A percentile compares a stretch with the other conserved stretches of the same genome.
These are phyloP conservation scores for Hormiphora californensis DNA, from an alignment of 37 sponge, comb jelly and placozoan genomes.

Conservation along the genomic window DNA sequence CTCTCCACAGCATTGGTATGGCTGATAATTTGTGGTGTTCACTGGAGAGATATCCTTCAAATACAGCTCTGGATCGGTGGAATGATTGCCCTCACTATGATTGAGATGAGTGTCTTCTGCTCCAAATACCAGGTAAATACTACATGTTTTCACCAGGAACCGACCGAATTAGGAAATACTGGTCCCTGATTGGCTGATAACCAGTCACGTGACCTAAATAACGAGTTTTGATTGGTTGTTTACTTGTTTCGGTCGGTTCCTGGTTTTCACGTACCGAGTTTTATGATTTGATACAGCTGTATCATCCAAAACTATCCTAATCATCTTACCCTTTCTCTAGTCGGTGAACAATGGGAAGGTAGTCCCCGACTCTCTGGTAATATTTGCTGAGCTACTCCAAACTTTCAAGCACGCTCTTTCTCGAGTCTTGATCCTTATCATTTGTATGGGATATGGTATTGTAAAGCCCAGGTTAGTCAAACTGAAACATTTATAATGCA, in stretches of 20 bases:
- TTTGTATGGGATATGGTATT: constrained; percentile 51
- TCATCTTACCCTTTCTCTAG: neutral
- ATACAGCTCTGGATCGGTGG: constrained; percentile 37
- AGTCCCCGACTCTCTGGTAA: neutral
- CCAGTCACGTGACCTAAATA: too few species aligned
- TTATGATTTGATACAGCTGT: too few species aligned
- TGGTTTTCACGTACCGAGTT: too few species aligned
- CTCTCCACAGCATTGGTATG: neutral
- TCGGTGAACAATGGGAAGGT: constrained; percentile 39
- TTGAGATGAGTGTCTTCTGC: constrained; percentile 37
- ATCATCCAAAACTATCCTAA: too few species aligned
- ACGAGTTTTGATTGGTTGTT: too few species aligned
- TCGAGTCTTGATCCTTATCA: neutral
- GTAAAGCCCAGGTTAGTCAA: constrained; percentile 47
- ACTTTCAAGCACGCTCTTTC: constrained; percentile 28
- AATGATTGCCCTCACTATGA: constrained; percentile 14
- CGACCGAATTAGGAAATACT: too few species aligned
- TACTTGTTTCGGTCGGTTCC: too few species aligned
- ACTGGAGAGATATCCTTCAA: constrained; percentile 13
- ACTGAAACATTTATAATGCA: too few species aligned
- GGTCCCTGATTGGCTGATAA: too few species aligned
- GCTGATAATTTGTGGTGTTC: constrained; percentile 11
- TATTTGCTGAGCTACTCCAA: constrained; percentile 3
- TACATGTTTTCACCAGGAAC: too few species aligned
- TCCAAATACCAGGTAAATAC: constrained; percentile 40